Conservation (phyloP, 2,113 vertebrate genomes). For the Penelope pileata region DNA sequence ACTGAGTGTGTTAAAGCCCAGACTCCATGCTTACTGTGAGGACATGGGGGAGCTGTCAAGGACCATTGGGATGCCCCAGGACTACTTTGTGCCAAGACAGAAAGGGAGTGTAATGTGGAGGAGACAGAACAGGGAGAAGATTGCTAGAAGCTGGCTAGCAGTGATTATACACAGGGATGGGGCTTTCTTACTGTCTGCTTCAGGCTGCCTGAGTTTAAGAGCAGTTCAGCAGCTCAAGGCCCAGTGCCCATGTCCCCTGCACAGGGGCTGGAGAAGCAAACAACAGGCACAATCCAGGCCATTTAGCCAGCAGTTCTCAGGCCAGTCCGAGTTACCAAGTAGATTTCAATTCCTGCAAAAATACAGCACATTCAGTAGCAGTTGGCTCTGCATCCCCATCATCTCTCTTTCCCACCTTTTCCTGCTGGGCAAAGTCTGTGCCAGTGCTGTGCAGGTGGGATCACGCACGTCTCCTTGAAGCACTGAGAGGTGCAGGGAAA, state of each 20-base stretch:
- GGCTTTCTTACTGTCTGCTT: neutral
- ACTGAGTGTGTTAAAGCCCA: neutral
- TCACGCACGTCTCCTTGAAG: neutral
- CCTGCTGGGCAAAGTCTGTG: fast-evolving
- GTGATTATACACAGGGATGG: neutral
- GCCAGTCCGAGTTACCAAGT: neutral
- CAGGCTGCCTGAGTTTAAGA: neutral
- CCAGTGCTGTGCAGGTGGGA: neutral
- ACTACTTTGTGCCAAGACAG: neutral
- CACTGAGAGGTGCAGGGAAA: neutral
- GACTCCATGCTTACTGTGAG: neutral
- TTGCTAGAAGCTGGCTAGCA: neutral
- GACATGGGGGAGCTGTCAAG: neutral
- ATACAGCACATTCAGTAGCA: neutral
- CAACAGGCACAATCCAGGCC: neutral
- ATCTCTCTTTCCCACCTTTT: neutral
- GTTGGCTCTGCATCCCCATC: neutral
- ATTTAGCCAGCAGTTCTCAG: neutral
- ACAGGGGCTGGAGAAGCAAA: neutral
- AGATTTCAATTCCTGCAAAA: neutral
- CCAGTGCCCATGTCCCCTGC: neutral
- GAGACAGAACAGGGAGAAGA: neutral
- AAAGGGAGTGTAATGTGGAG: neutral
- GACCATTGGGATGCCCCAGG: neutral
- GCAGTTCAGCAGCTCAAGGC: neutral